Evolutionary conservation across 2,888 invertebrate species (phyloP).

Genomic region (Bellardia pandia): DNA sequence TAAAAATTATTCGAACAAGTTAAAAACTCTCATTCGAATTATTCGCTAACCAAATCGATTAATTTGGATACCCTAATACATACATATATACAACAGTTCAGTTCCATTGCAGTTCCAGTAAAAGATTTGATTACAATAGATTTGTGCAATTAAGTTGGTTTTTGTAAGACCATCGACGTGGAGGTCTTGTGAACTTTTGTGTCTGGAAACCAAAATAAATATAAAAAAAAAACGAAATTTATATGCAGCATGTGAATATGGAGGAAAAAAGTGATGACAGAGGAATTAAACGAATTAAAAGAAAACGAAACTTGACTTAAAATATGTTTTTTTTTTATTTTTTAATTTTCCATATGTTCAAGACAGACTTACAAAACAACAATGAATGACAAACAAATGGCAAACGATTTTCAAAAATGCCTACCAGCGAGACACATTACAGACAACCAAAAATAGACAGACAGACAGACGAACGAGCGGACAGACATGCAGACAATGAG

Average conservation of each 20-base stretch:
- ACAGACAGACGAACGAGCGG: conserved; percentile 2
- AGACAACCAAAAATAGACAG: conserved; percentile 40
- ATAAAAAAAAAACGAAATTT: conserved; percentile 34
- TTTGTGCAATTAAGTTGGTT: conserved; percentile 73
- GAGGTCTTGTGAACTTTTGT: conserved; percentile 81
- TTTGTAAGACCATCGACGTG: conserved; percentile 74
- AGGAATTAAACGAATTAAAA: conserved; percentile 71
- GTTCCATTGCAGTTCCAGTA: conserved; percentile 68
- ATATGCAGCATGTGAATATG: conserved; percentile 1
- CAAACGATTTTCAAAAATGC: conserved; percentile 70
- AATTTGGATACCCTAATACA: no score
- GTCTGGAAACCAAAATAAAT: conserved; percentile 71
- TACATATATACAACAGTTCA: conserved; percentile 21
- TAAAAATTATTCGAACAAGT: no score
- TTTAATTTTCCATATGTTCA: conserved; percentile 35
- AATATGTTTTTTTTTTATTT: conserved; percentile 36
- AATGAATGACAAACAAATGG: conserved; percentile 68
- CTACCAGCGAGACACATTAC: conserved; percentile 67
- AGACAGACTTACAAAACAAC: conserved; percentile 49
- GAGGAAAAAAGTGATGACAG: conserved; percentile 67
- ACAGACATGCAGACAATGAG: conserved; percentile 44
- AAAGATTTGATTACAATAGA: conserved; percentile 74
- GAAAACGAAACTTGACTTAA: conserved; percentile 71
- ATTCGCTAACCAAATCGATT: no score
- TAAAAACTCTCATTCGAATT: no score